A percentile compares a stretch with the other conserved stretches of the same genome.
Evolutionary conservation across 1,140 invertebrate genomes (phyloP).

Genomic region (Nixonia krombeini): DNA sequence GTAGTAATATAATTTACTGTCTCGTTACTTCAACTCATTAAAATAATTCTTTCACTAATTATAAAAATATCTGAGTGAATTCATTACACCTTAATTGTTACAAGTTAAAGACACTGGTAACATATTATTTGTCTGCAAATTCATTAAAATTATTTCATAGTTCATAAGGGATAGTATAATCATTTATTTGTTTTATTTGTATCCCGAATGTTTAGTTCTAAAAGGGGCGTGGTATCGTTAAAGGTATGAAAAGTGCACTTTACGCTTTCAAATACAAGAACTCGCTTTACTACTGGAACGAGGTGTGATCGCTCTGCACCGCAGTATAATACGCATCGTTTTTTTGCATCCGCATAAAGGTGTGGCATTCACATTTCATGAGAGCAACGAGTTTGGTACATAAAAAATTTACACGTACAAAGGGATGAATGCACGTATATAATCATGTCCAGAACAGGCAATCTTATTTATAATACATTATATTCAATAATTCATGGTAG

Average conservation of each 20-base stretch:
- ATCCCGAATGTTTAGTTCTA: neutral
- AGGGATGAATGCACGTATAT: neutral
- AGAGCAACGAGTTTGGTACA: slow-evolving; percentile 9
- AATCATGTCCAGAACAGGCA: neutral
- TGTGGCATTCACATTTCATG: slow-evolving; percentile 28
- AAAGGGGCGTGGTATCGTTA: slow-evolving; percentile 12
- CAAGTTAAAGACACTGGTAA: too few species aligned
- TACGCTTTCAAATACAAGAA: slow-evolving; percentile 26
- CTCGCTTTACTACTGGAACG: slow-evolving; percentile 31
- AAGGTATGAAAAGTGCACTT: slow-evolving; percentile 22
- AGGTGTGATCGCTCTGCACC: slow-evolving; percentile 29
- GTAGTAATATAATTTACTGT: neutral
- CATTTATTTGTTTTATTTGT: neutral
- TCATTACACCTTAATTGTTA: neutral
- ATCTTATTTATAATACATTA: neutral
- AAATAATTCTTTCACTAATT: neutral
- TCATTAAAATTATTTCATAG: neutral
- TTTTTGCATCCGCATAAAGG: slow-evolving; percentile 22
- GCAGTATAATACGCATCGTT: slow-evolving; percentile 16
- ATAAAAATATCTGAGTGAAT: neutral
- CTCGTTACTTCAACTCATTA: neutral
- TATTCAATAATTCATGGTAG: neutral
- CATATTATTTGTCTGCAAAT: too few species aligned
- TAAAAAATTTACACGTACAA: neutral
- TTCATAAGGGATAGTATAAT: neutral